Conservation (phyloP, 1,140 invertebrate species). For the Conus betulinus region DNA sequence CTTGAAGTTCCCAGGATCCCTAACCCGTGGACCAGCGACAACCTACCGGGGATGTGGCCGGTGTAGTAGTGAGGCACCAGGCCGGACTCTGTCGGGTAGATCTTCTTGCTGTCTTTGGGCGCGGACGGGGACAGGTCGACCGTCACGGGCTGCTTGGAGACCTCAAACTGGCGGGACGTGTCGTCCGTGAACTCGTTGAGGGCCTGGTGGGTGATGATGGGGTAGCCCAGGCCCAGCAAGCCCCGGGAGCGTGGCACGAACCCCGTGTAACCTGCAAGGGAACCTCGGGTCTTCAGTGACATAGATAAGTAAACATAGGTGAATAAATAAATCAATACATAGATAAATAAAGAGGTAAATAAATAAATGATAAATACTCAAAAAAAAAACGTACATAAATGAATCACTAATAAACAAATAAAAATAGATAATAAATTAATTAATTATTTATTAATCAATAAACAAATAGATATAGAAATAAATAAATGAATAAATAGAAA, state of each 20-base stretch:
- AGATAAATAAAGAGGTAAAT: not conserved
- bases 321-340: not conserved
- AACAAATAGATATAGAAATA: too few relatives aligned
- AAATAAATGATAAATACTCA: too few relatives aligned
- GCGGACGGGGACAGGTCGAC: slow-evolving; percentile 25
- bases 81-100: slow-evolving; percentile 62
- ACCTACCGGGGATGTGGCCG: slow-evolving; percentile 67
- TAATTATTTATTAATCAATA: too few relatives aligned
- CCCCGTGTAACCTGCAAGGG: slow-evolving; percentile 58
- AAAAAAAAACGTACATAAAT: too few relatives aligned
- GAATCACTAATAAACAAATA: too few relatives aligned
- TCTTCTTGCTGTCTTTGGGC: slow-evolving; percentile 49
- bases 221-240: slow-evolving; percentile 61
- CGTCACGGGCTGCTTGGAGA: slow-evolving; percentile 40
- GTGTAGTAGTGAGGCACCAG: slow-evolving; percentile 69
- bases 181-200: slow-evolving; percentile 66
- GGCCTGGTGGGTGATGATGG: slow-evolving; percentile 62
- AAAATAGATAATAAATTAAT: too few relatives aligned
- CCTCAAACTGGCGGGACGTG: slow-evolving; percentile 19
- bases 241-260: slow-evolving; percentile 62
- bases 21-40: too few relatives aligned
- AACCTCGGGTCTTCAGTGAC: too few relatives aligned
- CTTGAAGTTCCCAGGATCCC: too few relatives aligned
- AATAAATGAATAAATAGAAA: too few relatives aligned
- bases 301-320: not conserved